phyloP scores from a whole-genome alignment of 2,113 vertebrate genomes.

The Apistogramma diplotaenia region DNA sequence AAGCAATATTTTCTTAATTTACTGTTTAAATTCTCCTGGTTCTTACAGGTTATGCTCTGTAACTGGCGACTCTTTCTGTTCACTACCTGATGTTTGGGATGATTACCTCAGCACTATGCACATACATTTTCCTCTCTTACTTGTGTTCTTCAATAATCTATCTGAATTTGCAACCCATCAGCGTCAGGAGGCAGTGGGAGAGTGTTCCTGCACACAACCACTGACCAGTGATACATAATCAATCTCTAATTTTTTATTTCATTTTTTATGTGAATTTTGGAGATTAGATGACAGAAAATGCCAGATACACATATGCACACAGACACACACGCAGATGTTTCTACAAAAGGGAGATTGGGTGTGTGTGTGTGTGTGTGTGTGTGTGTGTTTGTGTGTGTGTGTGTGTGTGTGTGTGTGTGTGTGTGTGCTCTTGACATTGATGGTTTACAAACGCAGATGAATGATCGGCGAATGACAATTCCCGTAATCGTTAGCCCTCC shows the following conservation, averaged over 20 bases:
- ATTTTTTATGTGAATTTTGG: conserved; percentile 57
- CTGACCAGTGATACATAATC: conserved; percentile 47
- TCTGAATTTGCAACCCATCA: conserved; percentile 47
- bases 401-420: not conserved
- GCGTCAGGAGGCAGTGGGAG: conserved; percentile 9
- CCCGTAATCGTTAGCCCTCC: conserved; percentile 66
- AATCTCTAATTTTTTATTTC: conserved; percentile 54
- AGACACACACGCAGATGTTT: not conserved
- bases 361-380: not conserved
- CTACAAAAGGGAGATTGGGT: not conserved
- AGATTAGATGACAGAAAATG: conserved; percentile 58
- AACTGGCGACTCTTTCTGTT: too few species aligned
- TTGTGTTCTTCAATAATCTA: conserved; percentile 12
- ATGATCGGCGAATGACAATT: conserved; percentile 72
- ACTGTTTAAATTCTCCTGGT: not conserved
- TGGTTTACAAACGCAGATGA: conserved; percentile 75
- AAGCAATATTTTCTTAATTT: not conserved
- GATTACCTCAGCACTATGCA: not conserved
- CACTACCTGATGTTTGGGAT: not conserved
- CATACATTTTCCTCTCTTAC: not conserved
- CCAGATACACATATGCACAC: conserved; percentile 17
- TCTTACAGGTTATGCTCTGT: too few species aligned
- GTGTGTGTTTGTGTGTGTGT: not conserved
- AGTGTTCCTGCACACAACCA: conserved; percentile 1
- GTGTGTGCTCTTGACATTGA: conserved; percentile 60